These are phyloP conservation scores for Carcina quercana DNA, from an alignment of 2,888 invertebrate species.

Conservation along the genomic window DNA sequence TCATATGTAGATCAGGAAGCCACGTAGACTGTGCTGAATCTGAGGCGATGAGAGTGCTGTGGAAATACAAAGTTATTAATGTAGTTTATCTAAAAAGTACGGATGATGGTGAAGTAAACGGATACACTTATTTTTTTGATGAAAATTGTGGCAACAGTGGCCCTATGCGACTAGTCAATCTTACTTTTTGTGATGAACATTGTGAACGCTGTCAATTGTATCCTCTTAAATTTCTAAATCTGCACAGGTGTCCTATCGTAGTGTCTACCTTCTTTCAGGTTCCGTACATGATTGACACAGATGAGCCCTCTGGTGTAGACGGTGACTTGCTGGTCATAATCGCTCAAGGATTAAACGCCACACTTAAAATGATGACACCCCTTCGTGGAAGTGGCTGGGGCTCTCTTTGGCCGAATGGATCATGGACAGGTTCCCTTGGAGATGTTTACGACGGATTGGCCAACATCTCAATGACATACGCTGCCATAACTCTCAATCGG, in stretches of 20 bases:
- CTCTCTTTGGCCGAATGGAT: conserved; percentile 31
- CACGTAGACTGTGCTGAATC: conserved; percentile 36
- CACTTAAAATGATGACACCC: conserved; percentile 39
- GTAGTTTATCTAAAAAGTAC: conserved; percentile 31
- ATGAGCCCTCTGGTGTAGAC: conserved; percentile 42
- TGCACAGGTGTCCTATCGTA: conserved; percentile 39
- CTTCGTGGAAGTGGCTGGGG: conserved; percentile 47
- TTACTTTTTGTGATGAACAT: conserved; percentile 17
- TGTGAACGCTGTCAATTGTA: conserved; percentile 25
- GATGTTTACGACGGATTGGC: conserved; percentile 47
- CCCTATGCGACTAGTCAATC: conserved; percentile 28
- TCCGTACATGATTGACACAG: conserved; percentile 42
- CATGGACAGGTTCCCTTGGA: conserved; percentile 53
- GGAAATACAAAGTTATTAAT: conserved; percentile 44
- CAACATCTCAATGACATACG: conserved; percentile 56
- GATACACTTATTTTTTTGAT: conserved; percentile 38
- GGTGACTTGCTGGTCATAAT: conserved; percentile 45
- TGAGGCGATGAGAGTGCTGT: conserved; percentile 33
- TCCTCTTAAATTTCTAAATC: conserved; percentile 37
- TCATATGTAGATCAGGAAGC: conserved; percentile 37
- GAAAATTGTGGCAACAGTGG: conserved; percentile 32
- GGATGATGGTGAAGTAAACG: conserved; percentile 19
- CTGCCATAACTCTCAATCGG: conserved; percentile 39
- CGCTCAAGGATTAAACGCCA: conserved; percentile 40
- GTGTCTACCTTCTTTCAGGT: conserved; percentile 47